A percentile compares a stretch with the other conserved stretches of the same genome.
Evolutionary conservation across 2,797 vertebrate genomes (phyloP).

Genomic region (Hipposideros larvatus): DNA sequence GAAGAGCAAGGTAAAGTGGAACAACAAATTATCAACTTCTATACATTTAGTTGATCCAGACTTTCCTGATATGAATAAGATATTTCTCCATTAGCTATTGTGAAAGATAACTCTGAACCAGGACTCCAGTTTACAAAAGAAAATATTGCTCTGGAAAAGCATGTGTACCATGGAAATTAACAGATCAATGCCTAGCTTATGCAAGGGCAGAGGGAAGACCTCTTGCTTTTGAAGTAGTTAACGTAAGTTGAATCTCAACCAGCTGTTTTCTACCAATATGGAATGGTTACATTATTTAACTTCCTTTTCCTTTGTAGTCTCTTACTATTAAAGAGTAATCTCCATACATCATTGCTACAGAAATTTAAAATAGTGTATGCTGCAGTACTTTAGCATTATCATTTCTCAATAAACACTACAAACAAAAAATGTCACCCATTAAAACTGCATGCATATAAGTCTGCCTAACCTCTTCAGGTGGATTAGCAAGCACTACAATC

Average conservation of each 20-base stretch:
- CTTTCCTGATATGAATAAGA: not conserved
- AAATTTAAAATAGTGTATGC: not conserved
- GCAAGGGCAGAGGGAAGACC: not conserved
- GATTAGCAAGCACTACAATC: not conserved
- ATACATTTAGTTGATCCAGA: not conserved
- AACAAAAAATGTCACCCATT: not conserved
- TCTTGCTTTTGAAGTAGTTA: not conserved
- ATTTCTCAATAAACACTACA: not conserved
- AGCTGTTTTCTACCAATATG: not conserved
- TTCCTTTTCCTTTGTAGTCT: not conserved
- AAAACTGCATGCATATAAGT: not conserved
- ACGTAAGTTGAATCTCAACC: not conserved
- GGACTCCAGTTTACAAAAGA: not conserved
- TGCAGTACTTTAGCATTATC: not conserved
- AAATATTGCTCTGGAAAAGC: not conserved
- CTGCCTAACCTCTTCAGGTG: not conserved
- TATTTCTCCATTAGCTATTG: not conserved
- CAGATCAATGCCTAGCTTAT: rapidly evolving
- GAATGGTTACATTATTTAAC: not conserved
- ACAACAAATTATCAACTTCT: not conserved
- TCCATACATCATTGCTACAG: not conserved
- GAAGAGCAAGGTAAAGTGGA: not conserved
- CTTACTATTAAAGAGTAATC: not conserved
- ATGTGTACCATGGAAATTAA: not conserved
- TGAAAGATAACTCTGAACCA: not conserved